These are phyloP conservation scores for Hecatera dysodea DNA, from an alignment of 2,888 invertebrate genomes.

Conservation along the genomic window DNA sequence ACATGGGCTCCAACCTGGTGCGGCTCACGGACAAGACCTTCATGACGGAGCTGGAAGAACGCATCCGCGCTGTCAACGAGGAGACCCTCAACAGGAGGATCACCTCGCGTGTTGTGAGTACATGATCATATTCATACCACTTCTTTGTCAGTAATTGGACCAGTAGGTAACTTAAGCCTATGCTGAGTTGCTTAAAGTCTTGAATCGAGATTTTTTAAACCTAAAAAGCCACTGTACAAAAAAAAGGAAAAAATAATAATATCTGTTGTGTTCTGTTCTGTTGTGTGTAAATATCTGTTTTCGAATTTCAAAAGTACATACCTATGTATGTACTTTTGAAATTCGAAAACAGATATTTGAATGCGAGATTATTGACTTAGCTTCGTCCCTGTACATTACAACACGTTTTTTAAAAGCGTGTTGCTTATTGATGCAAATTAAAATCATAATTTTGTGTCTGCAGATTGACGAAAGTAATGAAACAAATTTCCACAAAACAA, in stretches of 20 bases:
- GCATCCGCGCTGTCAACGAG: constrained; percentile 92
- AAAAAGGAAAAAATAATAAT: no score
- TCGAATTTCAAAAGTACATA: no score
- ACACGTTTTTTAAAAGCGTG: neutral
- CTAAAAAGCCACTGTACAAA: no score
- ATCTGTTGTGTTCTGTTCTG: no score
- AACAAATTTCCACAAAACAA: neutral
- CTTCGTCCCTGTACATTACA: no score
- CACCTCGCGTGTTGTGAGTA: constrained; percentile 91
- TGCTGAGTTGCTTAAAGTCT: neutral
- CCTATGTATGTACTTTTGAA: no score
- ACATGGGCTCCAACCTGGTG: constrained; percentile 93
- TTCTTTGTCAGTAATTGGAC: no score
- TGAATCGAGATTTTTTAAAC: neutral
- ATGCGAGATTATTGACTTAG: no score
- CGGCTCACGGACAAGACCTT: constrained; percentile 92
- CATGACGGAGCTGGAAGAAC: constrained; percentile 92
- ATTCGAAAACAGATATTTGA: no score
- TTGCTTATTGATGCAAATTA: neutral
- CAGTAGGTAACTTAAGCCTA: neutral
- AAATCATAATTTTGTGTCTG: neutral
- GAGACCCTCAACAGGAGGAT: constrained; percentile 92
- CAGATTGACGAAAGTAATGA: neutral
- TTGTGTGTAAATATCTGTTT: no score
- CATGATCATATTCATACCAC: neutral